Percentiles rank a stretch among this genome's conserved stretches.
Conservation (phyloP, 2,113 vertebrate species). For the Pseudorectes ferrugineus region DNA sequence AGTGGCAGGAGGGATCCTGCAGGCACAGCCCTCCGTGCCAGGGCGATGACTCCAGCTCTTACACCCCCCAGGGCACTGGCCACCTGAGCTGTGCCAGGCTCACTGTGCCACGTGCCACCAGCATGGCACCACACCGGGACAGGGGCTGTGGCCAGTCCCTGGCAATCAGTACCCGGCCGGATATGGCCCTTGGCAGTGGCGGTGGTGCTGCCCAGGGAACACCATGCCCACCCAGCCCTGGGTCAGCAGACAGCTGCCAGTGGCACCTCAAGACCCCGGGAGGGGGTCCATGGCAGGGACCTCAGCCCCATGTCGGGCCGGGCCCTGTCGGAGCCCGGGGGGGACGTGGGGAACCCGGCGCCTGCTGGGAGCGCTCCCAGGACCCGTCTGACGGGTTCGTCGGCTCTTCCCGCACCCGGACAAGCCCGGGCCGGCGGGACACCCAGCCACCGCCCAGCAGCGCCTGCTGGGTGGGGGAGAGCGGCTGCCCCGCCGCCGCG, state of each 20-base stretch:
- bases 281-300: not conserved
- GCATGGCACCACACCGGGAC: not conserved
- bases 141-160: rapidly evolving
- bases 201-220: no score
- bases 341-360: not conserved
- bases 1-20: not conserved
- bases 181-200: rapidly evolving
- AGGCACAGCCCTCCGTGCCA: not conserved
- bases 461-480: not conserved
- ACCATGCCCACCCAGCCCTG: not conserved
- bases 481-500: rapidly evolving
- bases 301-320: not conserved
- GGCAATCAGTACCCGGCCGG: rapidly evolving
- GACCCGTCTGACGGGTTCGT: conserved; percentile 20
- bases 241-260: not conserved
- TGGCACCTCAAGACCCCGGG: not conserved
- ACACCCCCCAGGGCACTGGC: not conserved
- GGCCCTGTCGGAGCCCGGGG: not conserved
- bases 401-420: conserved; percentile 30
- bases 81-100: not conserved
- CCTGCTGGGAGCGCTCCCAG: not conserved
- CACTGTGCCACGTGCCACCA: not conserved
- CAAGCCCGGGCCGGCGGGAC: conserved; percentile 28
- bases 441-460: conserved; percentile 7
- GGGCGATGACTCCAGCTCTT: not conserved